Evolutionary conservation across 2,888 invertebrate species (phyloP).

Genomic region (Strigamia maritima): DNA sequence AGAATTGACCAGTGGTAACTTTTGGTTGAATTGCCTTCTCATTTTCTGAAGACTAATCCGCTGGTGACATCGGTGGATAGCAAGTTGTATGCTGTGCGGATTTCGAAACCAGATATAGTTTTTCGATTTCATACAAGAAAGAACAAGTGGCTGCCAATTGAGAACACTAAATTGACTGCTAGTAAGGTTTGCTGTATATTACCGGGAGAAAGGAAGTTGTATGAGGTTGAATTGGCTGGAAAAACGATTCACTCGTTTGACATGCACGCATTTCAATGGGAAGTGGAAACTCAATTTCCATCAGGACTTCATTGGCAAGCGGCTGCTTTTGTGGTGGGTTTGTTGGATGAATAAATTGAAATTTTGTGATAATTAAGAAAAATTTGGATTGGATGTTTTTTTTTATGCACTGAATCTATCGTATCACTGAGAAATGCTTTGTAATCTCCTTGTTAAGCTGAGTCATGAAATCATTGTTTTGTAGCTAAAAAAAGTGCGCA

Average conservation of each 20-base stretch:
- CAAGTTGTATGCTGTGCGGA: slow-evolving; percentile 11
- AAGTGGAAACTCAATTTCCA: slow-evolving; percentile 24
- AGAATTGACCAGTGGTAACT: slow-evolving; percentile 20
- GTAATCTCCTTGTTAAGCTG: too few species aligned
- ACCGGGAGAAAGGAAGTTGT: slow-evolving; percentile 13
- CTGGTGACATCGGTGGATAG: background rate
- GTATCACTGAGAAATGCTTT: too few species aligned
- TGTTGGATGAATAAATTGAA: background rate
- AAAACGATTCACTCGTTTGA: slow-evolving; percentile 11
- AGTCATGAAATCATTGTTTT: too few species aligned
- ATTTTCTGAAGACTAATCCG: slow-evolving; percentile 1
- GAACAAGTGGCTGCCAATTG: background rate
- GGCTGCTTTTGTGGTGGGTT: background rate
- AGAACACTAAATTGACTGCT: background rate
- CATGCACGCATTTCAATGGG: slow-evolving; percentile 35
- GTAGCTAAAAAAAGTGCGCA: too few species aligned
- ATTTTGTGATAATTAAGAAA: background rate
- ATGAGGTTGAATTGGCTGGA: background rate
- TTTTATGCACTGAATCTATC: too few species aligned
- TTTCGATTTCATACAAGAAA: background rate
- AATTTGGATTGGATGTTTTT: background rate
- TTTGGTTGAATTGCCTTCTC: background rate
- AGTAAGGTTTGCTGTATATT: background rate
- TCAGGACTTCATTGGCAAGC: background rate
- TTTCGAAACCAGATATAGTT: slow-evolving; percentile 6